Evolutionary conservation across 2,797 vertebrate species (phyloP), one percentile per base, ranked within the genome.

Genomic region (Chelon auratus): DNA sequence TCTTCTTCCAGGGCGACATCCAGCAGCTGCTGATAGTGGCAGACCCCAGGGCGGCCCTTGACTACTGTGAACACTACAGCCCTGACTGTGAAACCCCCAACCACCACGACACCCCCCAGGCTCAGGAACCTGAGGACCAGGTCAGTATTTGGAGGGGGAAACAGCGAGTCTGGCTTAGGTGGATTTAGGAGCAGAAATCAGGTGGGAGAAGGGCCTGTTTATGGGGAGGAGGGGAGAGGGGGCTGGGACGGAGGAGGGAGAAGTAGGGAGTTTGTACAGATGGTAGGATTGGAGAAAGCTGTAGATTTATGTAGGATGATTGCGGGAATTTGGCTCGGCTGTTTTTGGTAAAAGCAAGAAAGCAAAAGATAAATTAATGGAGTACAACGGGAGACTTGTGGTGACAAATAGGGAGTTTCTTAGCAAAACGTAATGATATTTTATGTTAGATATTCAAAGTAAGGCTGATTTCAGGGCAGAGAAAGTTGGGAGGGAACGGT

Each of bases 1-100:
- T 77, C 4, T n/a, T 62, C 30, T 75, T 92, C n/a, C 87, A 99
- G 98, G 98, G 98, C 40, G 98, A 99, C 79, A 97, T 99, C 93
- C 98, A 99, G 87, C 98, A 99, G 89, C 91, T 99, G 81, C 84
- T 99, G 89, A 96, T 99, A 76, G 92, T 95, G 74, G 94, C 93
- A 7, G 97, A 99, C 89, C 95, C 97, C 73, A 95, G 95, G 75
- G 97, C 97, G 61, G 97, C 98, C 0, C 92, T 95, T 51, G 97
- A 99, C 93, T 99, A 99, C 92, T 99, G 98, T 92, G 97, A 99
- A 91, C 96, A 98, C 93, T 99, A 97, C 76, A 99, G 97, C 85
- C 97, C 97, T 0, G 97, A 99, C 94, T 99, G 98, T 93, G 96
- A 97, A 90, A 95, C 95, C 55, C 95, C 96, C 70, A 90, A 59